A percentile compares a stretch with the other conserved stretches of the same genome.
Conservation (phyloP, 2,888 invertebrate genomes). For the Synanthedon andrenaeformis region DNA sequence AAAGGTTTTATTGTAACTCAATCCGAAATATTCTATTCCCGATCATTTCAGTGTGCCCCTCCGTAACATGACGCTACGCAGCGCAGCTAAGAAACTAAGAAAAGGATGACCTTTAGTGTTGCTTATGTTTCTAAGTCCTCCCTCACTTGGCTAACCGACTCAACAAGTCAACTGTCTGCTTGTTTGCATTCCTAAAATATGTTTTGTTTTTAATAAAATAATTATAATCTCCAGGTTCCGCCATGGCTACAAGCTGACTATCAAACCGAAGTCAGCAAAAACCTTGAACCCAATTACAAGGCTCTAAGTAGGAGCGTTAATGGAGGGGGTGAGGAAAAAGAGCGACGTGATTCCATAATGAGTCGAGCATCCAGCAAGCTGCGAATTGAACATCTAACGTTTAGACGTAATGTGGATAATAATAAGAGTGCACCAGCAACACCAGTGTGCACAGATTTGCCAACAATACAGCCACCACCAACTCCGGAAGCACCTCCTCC, state of each 20-base stretch:
- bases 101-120: too few relatives aligned
- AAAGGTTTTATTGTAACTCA: too few relatives aligned
- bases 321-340: slow-evolving; percentile 46
- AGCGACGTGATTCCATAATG: slow-evolving; percentile 57
- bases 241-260: slow-evolving; percentile 80
- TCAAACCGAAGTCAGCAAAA: slow-evolving; percentile 62
- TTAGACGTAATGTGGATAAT: slow-evolving; percentile 34
- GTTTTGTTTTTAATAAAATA: too few relatives aligned
- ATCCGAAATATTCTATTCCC: too few relatives aligned
- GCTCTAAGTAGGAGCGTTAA: slow-evolving; percentile 50
- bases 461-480: slow-evolving; percentile 15
- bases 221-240: slow-evolving; percentile 70
- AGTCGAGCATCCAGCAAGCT: slow-evolving; percentile 58
- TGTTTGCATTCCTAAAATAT: too few relatives aligned
- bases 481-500: slow-evolving; percentile 21
- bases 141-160: too few relatives aligned
- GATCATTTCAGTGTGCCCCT: too few relatives aligned
- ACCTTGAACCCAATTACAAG: slow-evolving; percentile 56
- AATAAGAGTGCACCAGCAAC: slow-evolving; percentile 44
- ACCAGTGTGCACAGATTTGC: slow-evolving; percentile 31
- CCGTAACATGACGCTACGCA: too few relatives aligned
- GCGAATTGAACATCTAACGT: slow-evolving; percentile 56
- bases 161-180: too few relatives aligned
- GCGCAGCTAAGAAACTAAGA: too few relatives aligned
- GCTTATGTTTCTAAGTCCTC: too few relatives aligned